Conservation (phyloP, 1,140 invertebrate species). For the Stegodyphus mimosarum region DNA sequence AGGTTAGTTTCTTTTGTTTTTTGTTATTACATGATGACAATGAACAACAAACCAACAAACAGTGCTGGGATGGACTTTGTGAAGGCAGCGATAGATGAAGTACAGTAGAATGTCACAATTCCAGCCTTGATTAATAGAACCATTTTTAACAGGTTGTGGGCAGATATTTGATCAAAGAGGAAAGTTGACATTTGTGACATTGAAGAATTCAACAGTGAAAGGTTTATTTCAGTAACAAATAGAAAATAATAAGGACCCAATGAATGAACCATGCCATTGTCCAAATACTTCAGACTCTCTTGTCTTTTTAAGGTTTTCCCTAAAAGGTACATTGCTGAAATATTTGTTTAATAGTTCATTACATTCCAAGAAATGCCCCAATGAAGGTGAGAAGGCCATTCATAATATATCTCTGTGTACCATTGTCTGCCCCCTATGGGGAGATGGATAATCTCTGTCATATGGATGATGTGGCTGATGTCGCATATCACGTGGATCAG, state of each 20-base stretch:
- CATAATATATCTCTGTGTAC: constrained; percentile 56
- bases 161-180: constrained; percentile 3
- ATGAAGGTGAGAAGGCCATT: constrained; percentile 44
- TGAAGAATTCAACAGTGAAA: constrained; percentile 5
- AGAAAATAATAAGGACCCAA: neutral
- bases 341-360: neutral
- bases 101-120: constrained; percentile 6
- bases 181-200: constrained; percentile 5
- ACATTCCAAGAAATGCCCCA: neutral
- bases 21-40: neutral
- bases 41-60: constrained; percentile 50
- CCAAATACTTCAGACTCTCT: neutral
- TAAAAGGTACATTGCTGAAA: neutral
- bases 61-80: constrained; percentile 54
- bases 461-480: constrained; percentile 36
- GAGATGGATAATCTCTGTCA: constrained; percentile 55
- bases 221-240: neutral
- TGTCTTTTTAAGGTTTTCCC: too few species aligned
- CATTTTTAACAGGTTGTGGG: constrained; percentile 3
- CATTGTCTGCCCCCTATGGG: constrained; percentile 57
- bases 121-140: constrained; percentile 12
- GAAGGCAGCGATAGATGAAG: constrained; percentile 48
- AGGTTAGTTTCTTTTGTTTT: constrained; percentile 37
- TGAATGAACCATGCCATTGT: neutral
- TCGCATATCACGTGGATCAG: constrained; percentile 35